Evolutionary conservation across 2,113 vertebrate genomes (phyloP).

Genomic region (Excalfactoria chinensis): DNA sequence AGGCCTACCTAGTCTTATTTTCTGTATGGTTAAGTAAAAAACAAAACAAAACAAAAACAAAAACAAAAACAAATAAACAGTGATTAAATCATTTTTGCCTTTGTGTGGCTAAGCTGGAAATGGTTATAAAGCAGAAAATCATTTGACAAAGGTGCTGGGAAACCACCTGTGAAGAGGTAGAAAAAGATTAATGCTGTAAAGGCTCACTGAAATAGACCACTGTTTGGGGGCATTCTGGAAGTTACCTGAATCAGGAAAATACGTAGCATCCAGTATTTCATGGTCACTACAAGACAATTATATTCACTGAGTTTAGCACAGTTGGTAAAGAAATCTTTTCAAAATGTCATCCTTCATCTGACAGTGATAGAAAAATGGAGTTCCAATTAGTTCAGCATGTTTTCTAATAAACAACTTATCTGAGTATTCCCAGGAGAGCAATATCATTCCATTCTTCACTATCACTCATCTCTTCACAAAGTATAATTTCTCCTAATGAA

Average conservation of each 20-base stretch:
- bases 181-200: not conserved
- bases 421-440: not conserved
- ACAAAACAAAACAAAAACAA: not conserved
- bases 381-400: not conserved
- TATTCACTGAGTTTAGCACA: not conserved
- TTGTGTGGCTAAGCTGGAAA: not conserved
- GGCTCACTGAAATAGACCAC: not conserved
- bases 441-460: not conserved
- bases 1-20: not conserved
- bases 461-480: conserved; percentile 51
- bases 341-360: not conserved
- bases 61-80: too few relatives aligned
- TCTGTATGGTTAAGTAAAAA: not conserved
- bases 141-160: not conserved
- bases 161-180: not conserved
- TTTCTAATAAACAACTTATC: conserved; percentile 23
- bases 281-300: not conserved
- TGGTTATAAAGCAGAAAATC: not conserved
- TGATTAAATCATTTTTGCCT: not conserved
- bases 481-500: conserved; percentile 49
- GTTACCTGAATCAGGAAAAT: not conserved
- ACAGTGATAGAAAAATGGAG: not conserved
- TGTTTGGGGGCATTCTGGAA: not conserved
- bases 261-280: not conserved
- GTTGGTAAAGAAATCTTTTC: not conserved